Evolutionary conservation across 2,888 invertebrate genomes (phyloP).

Genomic region (Andricus quercusramuli): DNA sequence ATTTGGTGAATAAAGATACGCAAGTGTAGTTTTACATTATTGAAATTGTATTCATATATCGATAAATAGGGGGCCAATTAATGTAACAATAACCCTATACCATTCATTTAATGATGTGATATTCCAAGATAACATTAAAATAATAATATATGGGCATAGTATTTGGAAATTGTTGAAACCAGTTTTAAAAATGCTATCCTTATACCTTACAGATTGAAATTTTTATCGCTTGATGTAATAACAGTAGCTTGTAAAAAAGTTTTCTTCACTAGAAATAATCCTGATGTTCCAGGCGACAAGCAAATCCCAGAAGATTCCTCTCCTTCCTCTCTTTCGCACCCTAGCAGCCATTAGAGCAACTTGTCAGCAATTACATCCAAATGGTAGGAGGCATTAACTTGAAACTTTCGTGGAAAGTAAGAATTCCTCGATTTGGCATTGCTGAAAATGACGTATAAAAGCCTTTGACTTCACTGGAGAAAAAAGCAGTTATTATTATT

Average conservation of each 20-base stretch:
- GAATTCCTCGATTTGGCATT: slow-evolving; percentile 24
- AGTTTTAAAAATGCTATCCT: no score
- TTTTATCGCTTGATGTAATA: no score
- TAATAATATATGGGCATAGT: no score
- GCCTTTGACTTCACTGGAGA: neutral
- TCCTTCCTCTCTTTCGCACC: neutral
- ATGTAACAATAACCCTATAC: no score
- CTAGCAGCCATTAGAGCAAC: slow-evolving; percentile 25
- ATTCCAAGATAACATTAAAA: no score
- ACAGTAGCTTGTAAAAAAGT: neutral
- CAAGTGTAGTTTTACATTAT: no score
- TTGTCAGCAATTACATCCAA: slow-evolving; percentile 30
- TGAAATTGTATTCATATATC: no score
- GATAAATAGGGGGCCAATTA: no score
- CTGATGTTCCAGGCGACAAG: neutral
- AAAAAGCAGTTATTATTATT: neutral
- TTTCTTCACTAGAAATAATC: neutral
- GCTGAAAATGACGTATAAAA: slow-evolving; percentile 7
- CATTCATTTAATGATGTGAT: no score
- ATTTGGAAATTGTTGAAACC: no score
- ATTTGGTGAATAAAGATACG: no score
- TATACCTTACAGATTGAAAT: no score
- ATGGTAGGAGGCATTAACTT: slow-evolving; percentile 12
- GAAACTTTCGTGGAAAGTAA: slow-evolving; percentile 17
- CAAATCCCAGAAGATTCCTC: neutral